Base-by-base conservation (phyloP, 2,113 vertebrate genomes). In the Pachypanchax playfairii region DNA sequence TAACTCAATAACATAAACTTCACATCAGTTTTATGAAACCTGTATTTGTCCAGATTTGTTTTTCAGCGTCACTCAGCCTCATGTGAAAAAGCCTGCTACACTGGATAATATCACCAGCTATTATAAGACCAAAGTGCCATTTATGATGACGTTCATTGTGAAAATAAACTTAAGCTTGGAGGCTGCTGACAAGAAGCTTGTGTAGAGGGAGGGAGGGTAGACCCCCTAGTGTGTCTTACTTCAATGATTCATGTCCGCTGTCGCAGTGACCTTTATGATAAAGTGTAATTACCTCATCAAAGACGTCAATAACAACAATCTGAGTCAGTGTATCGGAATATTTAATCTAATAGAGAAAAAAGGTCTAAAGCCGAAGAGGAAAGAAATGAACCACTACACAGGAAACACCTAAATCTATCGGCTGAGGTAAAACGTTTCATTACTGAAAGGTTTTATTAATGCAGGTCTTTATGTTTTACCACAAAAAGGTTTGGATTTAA, bases 261-360 rank as follows among this genome's bases (percentile, higher is more conserved):
- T 52, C 10, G 22, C 67, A 11, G 5, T 69, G 77, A 74, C 82
- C 75, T 82, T 78, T 47, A 68, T 52, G 55, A 41, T 65, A 82
- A 80, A 61, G 65, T 50, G 7, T 21, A 62, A 75, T 81, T 76
- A 76, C 66, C 48, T 73, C 70, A 65, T 71, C 75, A 74, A 53
- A 71, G 56, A 82, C 71, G 64, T 84, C 79, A 83, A 51, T 60
- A 64, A 41, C 62, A 69, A 17, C 49, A 62, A 52, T 75, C 62
- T 66, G 64, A 79, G 52, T 77, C 63, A 59, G n/a, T 26, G 53
- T 13, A 43, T 65, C 54, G 38, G 51, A 15, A 39, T 41, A 53
- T 74, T 36, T 64, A 36, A 61, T 64, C 41, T 64, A 25, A 21
- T 20, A 29, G 28, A 31, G 21, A 46, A 10, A 49, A 14, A 20